These are phyloP conservation scores for Brachionus asplanchnoidis DNA, from an alignment of 1,140 invertebrate species.

Conservation along the genomic window DNA sequence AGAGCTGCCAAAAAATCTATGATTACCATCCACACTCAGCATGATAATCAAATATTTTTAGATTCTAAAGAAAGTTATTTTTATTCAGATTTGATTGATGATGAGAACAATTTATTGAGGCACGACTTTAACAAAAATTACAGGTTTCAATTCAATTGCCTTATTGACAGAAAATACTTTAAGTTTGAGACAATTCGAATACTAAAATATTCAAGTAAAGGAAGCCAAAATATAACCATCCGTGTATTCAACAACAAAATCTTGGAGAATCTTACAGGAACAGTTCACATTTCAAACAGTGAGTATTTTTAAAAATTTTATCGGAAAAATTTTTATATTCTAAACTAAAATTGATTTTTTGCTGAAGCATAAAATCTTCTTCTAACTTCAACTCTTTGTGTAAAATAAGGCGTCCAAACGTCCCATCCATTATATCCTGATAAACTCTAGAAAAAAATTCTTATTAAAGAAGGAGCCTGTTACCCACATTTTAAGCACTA, in stretches of 20 bases:
- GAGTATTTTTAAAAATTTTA: too few species aligned
- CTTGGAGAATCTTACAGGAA: neutral
- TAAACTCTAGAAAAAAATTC: too few species aligned
- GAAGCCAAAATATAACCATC: neutral
- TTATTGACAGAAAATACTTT: neutral
- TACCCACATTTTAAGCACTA: too few species aligned
- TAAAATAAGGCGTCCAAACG: neutral
- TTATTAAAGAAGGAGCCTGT: too few species aligned
- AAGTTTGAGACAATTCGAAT: neutral
- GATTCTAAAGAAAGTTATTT: neutral
- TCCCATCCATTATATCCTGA: neutral
- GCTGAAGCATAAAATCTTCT: too few species aligned
- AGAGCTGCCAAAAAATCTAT: neutral
- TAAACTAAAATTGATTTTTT: too few species aligned
- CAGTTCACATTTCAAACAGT: neutral
- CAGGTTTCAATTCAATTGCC: conserved; percentile 13
- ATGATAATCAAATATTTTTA: neutral
- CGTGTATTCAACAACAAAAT: neutral
- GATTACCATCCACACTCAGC: neutral
- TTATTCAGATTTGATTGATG: neutral
- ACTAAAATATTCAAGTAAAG: neutral
- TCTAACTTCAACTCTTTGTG: too few species aligned
- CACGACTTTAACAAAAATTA: neutral
- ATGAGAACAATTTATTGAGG: neutral
- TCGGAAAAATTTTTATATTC: too few species aligned